Evolutionary conservation across 2,113 vertebrate genomes (phyloP).

Genomic region (Irena cyanogastra): DNA sequence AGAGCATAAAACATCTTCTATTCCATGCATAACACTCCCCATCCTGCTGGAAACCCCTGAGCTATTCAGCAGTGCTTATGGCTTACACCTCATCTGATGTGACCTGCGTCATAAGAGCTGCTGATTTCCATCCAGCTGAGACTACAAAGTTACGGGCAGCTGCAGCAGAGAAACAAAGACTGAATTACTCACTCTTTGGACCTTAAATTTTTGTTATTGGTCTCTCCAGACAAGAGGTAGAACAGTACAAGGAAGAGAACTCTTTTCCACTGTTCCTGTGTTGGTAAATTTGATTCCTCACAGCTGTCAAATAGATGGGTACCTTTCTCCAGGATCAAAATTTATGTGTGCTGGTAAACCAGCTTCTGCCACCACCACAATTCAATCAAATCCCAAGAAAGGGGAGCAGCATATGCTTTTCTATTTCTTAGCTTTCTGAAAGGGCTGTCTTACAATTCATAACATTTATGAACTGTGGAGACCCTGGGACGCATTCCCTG

Average conservation of each 20-base stretch:
- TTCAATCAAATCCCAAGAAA: not conserved
- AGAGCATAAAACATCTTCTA: not conserved
- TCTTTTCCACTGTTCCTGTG: not conserved
- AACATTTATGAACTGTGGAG: not conserved
- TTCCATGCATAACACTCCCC: not conserved
- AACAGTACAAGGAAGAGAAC: not conserved
- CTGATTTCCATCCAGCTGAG: not conserved
- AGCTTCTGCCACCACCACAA: not conserved
- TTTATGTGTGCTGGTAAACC: not conserved
- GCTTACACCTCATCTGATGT: not conserved
- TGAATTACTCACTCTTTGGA: not conserved
- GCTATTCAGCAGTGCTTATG: not conserved
- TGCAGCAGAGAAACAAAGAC: not conserved
- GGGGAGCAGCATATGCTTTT: not conserved
- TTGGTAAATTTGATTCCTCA: not conserved
- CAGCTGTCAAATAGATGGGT: not conserved
- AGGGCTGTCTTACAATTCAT: not conserved
- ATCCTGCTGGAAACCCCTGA: not conserved
- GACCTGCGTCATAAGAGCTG: not conserved
- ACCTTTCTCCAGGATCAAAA: not conserved
- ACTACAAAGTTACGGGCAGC: not conserved
- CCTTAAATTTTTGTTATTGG: not conserved
- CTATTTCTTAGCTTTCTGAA: slow-evolving; percentile 22
- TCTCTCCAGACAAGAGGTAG: not conserved
- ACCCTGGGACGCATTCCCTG: too few species aligned